Conservation (phyloP, 2,797 vertebrate genomes). For the Dipus sagitta region DNA sequence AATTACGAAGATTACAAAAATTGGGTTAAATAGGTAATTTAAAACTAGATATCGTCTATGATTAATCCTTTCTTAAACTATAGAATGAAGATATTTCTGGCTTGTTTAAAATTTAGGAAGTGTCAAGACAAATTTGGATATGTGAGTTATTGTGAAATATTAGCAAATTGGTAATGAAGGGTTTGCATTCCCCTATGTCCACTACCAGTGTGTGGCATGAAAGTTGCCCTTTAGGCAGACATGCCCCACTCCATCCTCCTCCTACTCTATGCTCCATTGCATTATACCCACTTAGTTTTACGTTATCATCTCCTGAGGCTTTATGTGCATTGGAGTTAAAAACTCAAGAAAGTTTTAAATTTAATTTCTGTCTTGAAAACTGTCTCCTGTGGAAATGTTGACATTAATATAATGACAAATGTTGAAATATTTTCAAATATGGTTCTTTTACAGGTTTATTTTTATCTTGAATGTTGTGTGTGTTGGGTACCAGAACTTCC, state of each 20-base stretch:
- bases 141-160: neutral
- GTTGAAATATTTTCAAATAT: neutral
- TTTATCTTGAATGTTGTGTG: neutral
- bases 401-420: slow-evolving; percentile 17
- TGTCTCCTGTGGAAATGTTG: neutral
- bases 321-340: neutral
- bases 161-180: neutral
- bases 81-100: neutral
- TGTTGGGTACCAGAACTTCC: neutral
- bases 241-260: fast-evolving
- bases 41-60: neutral
- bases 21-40: neutral
- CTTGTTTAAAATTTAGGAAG: neutral
- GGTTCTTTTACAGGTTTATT: neutral
- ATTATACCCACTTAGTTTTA: fast-evolving
- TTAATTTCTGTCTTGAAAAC: slow-evolving; percentile 42
- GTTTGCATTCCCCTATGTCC: neutral
- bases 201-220: neutral
- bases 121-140: neutral
- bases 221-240: neutral
- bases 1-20: neutral
- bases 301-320: neutral
- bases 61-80: neutral
- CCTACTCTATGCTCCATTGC: neutral
- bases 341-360: neutral